Percentiles rank a stretch among this genome's conserved stretches.
Evolutionary conservation across 2,888 invertebrate species (phyloP).

Genomic region (Operophtera brumata): DNA sequence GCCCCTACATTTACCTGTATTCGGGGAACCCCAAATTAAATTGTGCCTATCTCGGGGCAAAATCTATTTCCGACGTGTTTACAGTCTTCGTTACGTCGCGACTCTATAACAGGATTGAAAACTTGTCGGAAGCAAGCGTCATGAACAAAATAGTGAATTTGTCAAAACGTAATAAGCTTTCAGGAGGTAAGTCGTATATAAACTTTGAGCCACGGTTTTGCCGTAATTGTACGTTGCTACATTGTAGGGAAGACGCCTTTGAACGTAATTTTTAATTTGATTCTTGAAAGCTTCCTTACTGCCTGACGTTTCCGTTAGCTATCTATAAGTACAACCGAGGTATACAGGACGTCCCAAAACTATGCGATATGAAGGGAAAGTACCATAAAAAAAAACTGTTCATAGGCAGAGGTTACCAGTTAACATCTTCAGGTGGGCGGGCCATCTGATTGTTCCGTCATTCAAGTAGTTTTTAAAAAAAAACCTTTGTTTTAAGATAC

Average conservation of each 20-base stretch:
- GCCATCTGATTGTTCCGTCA: too few species aligned
- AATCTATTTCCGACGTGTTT: conserved; percentile 52
- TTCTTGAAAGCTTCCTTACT: conserved; percentile 2
- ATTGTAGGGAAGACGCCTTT: conserved; percentile 3
- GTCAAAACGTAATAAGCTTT: conserved; percentile 73
- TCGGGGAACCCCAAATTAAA: conserved; percentile 33
- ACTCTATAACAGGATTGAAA: conserved; percentile 60
- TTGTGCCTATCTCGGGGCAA: conserved; percentile 39
- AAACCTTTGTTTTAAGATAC: too few species aligned
- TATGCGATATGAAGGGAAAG: too few species aligned
- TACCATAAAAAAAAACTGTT: too few species aligned
- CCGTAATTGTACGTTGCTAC: conserved; percentile 12
- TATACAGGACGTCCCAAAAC: too few species aligned
- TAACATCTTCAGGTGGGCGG: too few species aligned
- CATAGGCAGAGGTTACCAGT: too few species aligned
- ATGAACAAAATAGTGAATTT: conserved; percentile 74
- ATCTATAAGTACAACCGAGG: too few species aligned
- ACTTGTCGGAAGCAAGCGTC: conserved; percentile 60
- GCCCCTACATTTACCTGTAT: conserved; percentile 28
- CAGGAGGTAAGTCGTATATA: conserved; percentile 50
- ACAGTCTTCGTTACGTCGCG: conserved; percentile 48
- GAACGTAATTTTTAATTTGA: conserved; percentile 15
- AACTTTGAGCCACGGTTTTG: conserved; percentile 36
- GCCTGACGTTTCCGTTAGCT: neutral
- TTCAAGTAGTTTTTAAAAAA: too few species aligned